Evolutionary conservation across 2,113 vertebrate species (phyloP).

Genomic region (Myxocyprinus asiaticus): DNA sequence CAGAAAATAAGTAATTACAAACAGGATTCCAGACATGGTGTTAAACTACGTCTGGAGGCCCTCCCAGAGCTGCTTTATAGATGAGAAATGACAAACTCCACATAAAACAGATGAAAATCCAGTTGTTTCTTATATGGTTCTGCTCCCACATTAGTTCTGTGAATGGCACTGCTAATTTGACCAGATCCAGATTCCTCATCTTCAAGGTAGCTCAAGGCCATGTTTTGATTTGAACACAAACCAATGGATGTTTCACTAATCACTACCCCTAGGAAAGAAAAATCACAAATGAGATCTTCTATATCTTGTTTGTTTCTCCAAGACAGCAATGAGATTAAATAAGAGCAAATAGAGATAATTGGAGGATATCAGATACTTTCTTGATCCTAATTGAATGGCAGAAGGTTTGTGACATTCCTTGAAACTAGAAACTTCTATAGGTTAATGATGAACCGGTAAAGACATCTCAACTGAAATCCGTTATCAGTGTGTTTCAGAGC

Average conservation of each 20-base stretch:
- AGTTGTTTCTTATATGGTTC: conserved; percentile 56
- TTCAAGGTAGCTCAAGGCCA: not conserved
- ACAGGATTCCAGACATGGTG: conserved; percentile 7
- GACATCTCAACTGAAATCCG: not conserved
- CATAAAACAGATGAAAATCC: conserved; percentile 65
- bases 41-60: not conserved
- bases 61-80: not conserved
- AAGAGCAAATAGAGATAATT: no score
- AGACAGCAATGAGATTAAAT: not conserved
- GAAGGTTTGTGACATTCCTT: not conserved
- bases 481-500: conserved; percentile 10
- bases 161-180: no score
- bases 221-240: not conserved
- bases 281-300: not conserved
- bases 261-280: not conserved
- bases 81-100: conserved; percentile 60
- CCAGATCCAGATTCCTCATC: no score
- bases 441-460: not conserved
- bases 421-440: conserved; percentile 3
- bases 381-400: conserved; percentile 2
- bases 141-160: not conserved
- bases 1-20: not conserved
- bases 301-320: not conserved
- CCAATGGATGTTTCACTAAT: not conserved
- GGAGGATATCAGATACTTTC: conserved; percentile 17